Conservation (phyloP, 2,888 invertebrate genomes). For the Pyralis farinalis region DNA sequence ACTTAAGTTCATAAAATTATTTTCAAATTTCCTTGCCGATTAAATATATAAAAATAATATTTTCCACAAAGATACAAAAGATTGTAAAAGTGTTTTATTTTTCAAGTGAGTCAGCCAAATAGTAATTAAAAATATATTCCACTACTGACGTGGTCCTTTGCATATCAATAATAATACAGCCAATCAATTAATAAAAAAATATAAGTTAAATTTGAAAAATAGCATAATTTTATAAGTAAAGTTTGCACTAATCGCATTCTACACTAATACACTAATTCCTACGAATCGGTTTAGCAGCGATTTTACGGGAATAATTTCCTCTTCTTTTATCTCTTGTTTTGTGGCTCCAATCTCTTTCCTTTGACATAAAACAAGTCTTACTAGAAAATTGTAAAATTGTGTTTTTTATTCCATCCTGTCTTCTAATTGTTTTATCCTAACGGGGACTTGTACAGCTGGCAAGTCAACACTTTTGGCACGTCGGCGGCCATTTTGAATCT, state of each 20-base stretch:
- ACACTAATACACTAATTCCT: slow-evolving; percentile 5
- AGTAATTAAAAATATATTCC: no score
- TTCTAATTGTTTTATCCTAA: slow-evolving; percentile 65
- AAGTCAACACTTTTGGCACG: slow-evolving; percentile 69
- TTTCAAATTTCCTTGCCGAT: no score
- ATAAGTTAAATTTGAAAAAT: no score
- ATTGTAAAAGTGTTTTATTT: no score
- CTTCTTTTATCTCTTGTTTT: not conserved
- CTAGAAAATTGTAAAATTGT: not conserved
- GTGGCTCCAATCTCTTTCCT: not conserved
- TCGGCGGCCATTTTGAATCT: slow-evolving; percentile 54
- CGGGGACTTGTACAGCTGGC: slow-evolving; percentile 71
- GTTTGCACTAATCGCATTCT: not conserved
- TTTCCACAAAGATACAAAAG: no score
- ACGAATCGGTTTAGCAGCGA: slow-evolving; percentile 5
- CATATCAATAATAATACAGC: not conserved
- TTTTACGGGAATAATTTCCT: not conserved
- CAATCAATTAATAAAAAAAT: not conserved
- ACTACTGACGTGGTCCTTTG: no score
- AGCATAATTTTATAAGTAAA: not conserved
- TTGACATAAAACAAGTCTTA: not conserved
- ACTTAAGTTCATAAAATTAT: no score
- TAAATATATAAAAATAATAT: no score
- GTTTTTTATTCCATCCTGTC: slow-evolving; percentile 32
- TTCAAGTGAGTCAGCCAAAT: no score